These are phyloP conservation scores for Oedothorax gibbosus DNA, from an alignment of 1,140 invertebrate species.

Conservation along the genomic window DNA sequence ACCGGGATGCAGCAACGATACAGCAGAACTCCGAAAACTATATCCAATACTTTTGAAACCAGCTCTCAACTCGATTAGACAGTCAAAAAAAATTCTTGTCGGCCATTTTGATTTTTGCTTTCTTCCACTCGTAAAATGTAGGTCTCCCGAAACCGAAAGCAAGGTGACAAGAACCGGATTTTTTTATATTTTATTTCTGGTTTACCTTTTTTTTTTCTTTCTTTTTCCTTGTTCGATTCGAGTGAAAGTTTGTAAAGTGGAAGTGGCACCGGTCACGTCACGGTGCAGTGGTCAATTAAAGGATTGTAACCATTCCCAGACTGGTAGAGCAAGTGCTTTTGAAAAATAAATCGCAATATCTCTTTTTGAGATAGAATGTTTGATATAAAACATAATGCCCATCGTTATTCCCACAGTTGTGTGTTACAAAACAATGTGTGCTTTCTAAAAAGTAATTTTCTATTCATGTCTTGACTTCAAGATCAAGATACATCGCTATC, in stretches of 20 bases:
- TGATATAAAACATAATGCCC: slow-evolving; percentile 3
- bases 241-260: slow-evolving; percentile 32
- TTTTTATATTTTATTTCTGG: slow-evolving; percentile 34
- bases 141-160: slow-evolving; percentile 46
- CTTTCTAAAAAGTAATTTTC: neutral
- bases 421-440: neutral
- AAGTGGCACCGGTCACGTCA: slow-evolving; percentile 35
- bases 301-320: slow-evolving; percentile 58
- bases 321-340: slow-evolving; percentile 43
- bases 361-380: neutral
- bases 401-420: slow-evolving; percentile 23
- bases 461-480: too few relatives aligned
- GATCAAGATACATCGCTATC: too few relatives aligned
- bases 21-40: slow-evolving; percentile 52
- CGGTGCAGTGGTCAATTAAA: slow-evolving; percentile 46
- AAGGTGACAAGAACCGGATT: slow-evolving; percentile 57
- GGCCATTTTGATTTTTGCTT: slow-evolving; percentile 26
- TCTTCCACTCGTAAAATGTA: slow-evolving; percentile 45
- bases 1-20: slow-evolving; percentile 33
- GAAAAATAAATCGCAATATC: neutral
- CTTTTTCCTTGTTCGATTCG: slow-evolving; percentile 18
- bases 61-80: slow-evolving; percentile 27
- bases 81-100: slow-evolving; percentile 38
- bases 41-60: slow-evolving; percentile 14
- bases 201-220: slow-evolving; percentile 51